A percentile compares a stretch with the other conserved stretches of the same genome.
Conservation (phyloP, 2,797 vertebrate species). For the Muraenolepis orangiensis region DNA sequence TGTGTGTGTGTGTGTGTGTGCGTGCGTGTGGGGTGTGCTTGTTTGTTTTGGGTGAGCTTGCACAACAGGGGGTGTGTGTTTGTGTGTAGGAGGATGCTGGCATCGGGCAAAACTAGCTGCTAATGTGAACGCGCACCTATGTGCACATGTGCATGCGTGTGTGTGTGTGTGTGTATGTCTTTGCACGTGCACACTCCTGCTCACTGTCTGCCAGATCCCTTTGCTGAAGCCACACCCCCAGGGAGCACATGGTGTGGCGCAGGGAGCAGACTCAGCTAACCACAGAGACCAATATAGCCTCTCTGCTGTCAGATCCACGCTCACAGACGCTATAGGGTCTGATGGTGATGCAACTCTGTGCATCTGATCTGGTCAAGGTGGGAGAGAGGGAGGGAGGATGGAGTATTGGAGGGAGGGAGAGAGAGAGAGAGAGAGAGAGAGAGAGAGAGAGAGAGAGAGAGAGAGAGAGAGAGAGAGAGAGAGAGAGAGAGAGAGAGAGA, state of each 20-base stretch:
- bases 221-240: background rate
- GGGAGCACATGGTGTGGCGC: background rate
- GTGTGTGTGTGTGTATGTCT: too few species aligned
- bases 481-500: background rate
- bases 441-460: too few species aligned
- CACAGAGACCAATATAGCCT: background rate
- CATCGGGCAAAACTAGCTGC: slow-evolving; percentile 26
- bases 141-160: background rate
- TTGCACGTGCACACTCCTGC: background rate
- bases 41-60: slow-evolving; percentile 18
- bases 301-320: background rate
- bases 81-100: slow-evolving; percentile 1
- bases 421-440: too few species aligned
- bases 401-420: too few species aligned
- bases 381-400: too few species aligned
- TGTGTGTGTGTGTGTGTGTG: slow-evolving; percentile 7
- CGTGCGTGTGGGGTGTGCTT: background rate
- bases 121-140: background rate
- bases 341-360: background rate
- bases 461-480: background rate
- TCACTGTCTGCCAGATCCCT: background rate
- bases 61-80: background rate
- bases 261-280: background rate
- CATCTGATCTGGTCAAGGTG: background rate
- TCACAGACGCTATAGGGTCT: background rate